Evolutionary conservation across 1,140 invertebrate species (phyloP), one percentile per base, ranked within the genome.

Genomic region (Hyles vespertilio): DNA sequence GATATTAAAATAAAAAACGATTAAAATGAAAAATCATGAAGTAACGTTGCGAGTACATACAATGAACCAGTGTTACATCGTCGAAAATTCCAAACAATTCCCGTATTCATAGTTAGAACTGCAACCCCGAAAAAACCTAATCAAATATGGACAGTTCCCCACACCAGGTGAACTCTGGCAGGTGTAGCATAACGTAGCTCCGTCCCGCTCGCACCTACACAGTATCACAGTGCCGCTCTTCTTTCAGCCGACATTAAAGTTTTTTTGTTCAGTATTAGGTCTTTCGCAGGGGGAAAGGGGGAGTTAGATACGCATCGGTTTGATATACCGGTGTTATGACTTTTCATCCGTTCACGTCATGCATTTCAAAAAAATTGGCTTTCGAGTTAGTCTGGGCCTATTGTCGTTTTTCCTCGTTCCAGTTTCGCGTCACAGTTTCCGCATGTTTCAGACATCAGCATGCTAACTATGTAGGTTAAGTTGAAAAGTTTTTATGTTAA

Each of bases 81-180:
- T 40, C 55, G 40, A 62, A 63, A 69, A 69, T 63, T 63, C 51
- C 50, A 63, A 62, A 69, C 65, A 68, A 70, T 62, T 65, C 70
- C 61, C 52, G 63, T 65, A 77, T 77, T 76, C 75, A 74, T 75
- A 80, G 77, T 84, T 78, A 81, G 72, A 62, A 74, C 70, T 83
- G 73, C 77, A 76, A 76, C 77, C 71, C 73, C 74, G 65, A 69
- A 77, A 77, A 76, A 80, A 79, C 68, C 74, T 83, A 84, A 85
- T 87, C 82, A 87, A 87, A 85, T 84, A 87, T 85, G 74, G 73
- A 84, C 70, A 74, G 75, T 65, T 63, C 69, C 69, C 48, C 67
- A 63, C 72, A 69, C 79, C 82, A 87, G 82, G 77, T 87, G 81
- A 83, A 69, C 65, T 63, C 59, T 72, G 74, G 77, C 82, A 84